These are phyloP conservation scores for Andrena marginata DNA, from an alignment of 2,888 invertebrate genomes.

Conservation along the genomic window DNA sequence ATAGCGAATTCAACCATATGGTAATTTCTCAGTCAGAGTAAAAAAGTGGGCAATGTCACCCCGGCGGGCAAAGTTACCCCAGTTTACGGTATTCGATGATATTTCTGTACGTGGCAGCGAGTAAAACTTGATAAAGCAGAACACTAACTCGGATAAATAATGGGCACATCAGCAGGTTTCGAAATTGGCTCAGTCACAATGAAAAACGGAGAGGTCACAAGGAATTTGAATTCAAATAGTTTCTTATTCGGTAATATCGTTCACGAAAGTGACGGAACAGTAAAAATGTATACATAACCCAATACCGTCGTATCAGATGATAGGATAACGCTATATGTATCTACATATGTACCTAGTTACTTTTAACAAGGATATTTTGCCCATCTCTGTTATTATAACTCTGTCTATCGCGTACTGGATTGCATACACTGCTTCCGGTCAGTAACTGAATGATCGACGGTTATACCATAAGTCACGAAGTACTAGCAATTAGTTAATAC, in stretches of 20 bases:
- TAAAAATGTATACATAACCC: background rate
- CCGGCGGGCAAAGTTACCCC: too few relatives aligned
- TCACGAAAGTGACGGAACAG: background rate
- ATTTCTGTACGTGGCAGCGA: background rate
- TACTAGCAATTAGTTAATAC: conserved; percentile 16
- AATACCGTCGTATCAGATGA: background rate
- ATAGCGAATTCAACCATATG: too few relatives aligned
- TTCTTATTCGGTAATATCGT: background rate
- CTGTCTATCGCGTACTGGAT: background rate
- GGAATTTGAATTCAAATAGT: background rate
- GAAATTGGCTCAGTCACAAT: background rate
- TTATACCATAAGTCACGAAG: conserved; percentile 48
- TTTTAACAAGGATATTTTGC: background rate
- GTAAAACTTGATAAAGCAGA: background rate
- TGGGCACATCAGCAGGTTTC: conserved; percentile 2
- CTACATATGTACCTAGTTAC: background rate
- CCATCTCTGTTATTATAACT: background rate
- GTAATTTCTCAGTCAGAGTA: too few relatives aligned
- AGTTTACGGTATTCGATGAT: too few relatives aligned
- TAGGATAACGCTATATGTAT: background rate
- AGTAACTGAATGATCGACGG: conserved; percentile 44
- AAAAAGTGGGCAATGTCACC: too few relatives aligned
- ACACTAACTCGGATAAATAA: conserved; percentile 1
- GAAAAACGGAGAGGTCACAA: background rate
- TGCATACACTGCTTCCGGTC: conserved; percentile 34